A percentile compares a stretch with the other conserved stretches of the same genome.
Conservation (phyloP, 2,113 vertebrate species). For the Tamias sibiricus region DNA sequence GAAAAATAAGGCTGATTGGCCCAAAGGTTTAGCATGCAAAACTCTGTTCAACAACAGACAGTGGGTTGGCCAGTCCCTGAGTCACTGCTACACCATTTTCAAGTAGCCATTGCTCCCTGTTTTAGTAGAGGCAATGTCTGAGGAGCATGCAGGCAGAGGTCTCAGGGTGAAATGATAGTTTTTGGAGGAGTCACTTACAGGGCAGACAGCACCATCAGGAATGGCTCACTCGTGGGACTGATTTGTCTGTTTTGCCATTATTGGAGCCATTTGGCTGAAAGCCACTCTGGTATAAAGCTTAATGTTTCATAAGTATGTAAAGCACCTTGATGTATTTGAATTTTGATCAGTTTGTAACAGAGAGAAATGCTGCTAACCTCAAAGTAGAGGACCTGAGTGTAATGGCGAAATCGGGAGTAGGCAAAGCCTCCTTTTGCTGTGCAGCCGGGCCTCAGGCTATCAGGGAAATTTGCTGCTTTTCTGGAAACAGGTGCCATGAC, state of each 20-base stretch:
- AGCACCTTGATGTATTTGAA: conserved; percentile 15
- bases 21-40: conserved; percentile 66
- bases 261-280: conserved; percentile 9
- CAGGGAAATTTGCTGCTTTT: not conserved
- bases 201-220: not conserved
- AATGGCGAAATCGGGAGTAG: not conserved
- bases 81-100: not conserved
- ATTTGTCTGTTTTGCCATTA: conserved; percentile 56
- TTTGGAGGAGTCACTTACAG: not conserved
- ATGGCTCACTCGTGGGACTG: conserved; percentile 7
- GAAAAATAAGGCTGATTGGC: conserved; percentile 66
- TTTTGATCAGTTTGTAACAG: not conserved
- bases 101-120: not conserved
- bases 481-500: not conserved
- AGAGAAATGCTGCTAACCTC: conserved; percentile 16
- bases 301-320: conserved; percentile 43
- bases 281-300: not conserved
- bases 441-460: not conserved
- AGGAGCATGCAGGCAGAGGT: not conserved
- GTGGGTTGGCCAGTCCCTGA: not conserved
- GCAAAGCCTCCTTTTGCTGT: not conserved
- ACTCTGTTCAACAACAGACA: not conserved
- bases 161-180: not conserved
- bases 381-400: not conserved
- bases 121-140: not conserved